phyloP scores from a whole-genome alignment of 1,140 invertebrate species.

The Aricia agestis region DNA sequence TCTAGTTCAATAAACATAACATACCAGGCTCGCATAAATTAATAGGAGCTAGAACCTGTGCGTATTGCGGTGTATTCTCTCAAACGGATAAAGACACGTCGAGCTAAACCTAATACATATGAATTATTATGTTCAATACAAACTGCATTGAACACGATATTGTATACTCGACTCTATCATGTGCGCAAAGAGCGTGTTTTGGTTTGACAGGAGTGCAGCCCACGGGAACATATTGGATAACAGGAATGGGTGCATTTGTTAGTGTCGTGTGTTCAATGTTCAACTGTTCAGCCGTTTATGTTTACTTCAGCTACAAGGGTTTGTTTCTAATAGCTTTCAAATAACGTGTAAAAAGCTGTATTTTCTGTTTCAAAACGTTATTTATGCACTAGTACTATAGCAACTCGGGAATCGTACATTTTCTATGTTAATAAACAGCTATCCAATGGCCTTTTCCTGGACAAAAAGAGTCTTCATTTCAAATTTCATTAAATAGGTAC shows the following conservation, averaged over 20 bases:
- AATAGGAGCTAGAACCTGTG: neutral
- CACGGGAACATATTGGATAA: neutral
- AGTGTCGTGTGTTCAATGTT: neutral
- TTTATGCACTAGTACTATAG: too few species aligned
- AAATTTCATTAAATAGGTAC: too few species aligned
- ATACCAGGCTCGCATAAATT: neutral
- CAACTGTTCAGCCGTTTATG: neutral
- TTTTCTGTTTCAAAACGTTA: too few species aligned
- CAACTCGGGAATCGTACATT: too few species aligned
- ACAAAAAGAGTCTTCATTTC: too few species aligned
- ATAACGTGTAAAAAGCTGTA: too few species aligned
- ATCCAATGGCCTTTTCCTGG: too few species aligned
- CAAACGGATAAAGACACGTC: neutral
- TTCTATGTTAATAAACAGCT: too few species aligned
- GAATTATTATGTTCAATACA: constrained; percentile 3
- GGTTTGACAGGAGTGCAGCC: neutral
- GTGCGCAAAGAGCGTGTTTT: neutral
- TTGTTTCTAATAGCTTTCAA: too few species aligned
- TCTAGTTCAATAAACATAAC: neutral
- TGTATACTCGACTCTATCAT: neutral
- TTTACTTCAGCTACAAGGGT: neutral
- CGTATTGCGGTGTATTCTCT: neutral
- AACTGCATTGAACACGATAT: neutral
- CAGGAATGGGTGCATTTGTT: constrained; percentile 7
- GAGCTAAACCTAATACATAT: neutral